Evolutionary conservation across 2,888 invertebrate species (phyloP).

Genomic region (Agonopterix subpropinquella): DNA sequence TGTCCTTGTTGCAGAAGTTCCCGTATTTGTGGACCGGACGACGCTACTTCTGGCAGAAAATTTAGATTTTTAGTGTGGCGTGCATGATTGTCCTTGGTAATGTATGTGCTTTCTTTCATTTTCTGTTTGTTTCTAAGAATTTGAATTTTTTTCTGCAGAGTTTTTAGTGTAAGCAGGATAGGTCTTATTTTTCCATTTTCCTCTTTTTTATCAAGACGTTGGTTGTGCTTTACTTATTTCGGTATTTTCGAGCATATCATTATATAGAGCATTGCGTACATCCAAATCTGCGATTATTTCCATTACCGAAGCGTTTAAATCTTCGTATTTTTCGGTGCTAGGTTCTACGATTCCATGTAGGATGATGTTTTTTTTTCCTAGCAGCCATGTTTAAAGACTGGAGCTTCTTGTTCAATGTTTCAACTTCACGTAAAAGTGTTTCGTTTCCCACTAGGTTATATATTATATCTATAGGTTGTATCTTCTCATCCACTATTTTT

Average conservation of each 20-base stretch:
- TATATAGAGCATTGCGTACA: neutral
- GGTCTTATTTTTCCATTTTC: neutral
- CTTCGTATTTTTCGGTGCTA: neutral
- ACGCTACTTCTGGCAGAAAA: no score
- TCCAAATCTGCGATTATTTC: neutral
- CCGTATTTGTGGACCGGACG: no score
- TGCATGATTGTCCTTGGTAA: neutral
- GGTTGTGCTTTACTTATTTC: neutral
- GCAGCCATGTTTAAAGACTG: neutral
- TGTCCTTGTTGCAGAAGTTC: no score
- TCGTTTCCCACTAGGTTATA: neutral
- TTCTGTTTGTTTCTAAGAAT: neutral
- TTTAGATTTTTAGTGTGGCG: neutral
- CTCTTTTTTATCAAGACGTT: neutral
- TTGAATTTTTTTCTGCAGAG: neutral
- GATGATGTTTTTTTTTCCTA: neutral
- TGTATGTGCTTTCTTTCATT: neutral
- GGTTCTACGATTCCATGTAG: neutral
- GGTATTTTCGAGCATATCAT: no score
- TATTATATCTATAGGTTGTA: neutral
- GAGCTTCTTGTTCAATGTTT: neutral
- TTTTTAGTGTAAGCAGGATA: neutral
- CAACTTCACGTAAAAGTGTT: neutral
- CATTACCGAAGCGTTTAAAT: neutral
- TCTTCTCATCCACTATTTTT: neutral